Conservation (phyloP, 1,140 invertebrate genomes). For the Euura lappo region DNA sequence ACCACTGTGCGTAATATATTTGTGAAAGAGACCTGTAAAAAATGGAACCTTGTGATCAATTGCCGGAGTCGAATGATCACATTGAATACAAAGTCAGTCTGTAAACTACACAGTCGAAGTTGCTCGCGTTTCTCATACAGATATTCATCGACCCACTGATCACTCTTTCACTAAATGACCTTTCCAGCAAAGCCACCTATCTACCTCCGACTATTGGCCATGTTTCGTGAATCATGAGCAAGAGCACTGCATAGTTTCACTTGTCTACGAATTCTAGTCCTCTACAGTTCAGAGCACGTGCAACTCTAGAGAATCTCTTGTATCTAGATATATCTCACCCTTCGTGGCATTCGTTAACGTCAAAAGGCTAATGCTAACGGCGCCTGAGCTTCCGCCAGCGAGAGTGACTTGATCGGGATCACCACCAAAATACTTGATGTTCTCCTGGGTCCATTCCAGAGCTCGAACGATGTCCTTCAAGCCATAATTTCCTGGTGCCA, state of each 20-base stretch:
- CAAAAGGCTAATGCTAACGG: conserved; percentile 56
- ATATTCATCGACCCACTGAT: too few species aligned
- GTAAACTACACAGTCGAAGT: too few species aligned
- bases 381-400: conserved; percentile 68
- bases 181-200: neutral
- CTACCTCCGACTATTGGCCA: neutral
- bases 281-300: too few species aligned
- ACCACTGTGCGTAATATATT: neutral
- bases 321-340: neutral
- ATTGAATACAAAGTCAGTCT: too few species aligned
- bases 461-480: conserved; percentile 71
- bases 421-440: conserved; percentile 72
- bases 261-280: too few species aligned
- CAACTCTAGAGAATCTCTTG: too few species aligned
- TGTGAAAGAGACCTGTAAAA: neutral
- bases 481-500: conserved; percentile 72
- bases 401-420: conserved; percentile 67
- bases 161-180: neutral
- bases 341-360: conserved; percentile 51
- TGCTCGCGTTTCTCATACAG: too few species aligned
- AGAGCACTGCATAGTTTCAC: too few species aligned
- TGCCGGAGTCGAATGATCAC: too few species aligned
- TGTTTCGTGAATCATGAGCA: too few species aligned
- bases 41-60: too few species aligned
- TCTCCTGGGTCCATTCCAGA: conserved; percentile 67